Conservation (phyloP, 2,888 invertebrate genomes). For the Eucera pruinosa region DNA sequence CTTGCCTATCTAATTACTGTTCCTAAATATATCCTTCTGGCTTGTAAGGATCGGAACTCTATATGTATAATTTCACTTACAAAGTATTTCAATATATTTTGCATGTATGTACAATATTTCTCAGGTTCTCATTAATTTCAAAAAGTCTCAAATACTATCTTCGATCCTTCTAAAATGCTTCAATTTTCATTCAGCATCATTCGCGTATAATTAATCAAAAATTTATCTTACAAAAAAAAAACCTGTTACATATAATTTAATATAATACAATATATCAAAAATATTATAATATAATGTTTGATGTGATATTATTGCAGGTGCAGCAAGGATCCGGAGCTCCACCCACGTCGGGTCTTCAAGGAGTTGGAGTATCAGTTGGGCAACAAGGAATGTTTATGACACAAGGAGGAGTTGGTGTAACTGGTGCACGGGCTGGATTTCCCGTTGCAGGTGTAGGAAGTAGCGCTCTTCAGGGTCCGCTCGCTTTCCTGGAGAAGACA, state of each 20-base stretch:
- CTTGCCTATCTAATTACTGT: conserved; percentile 70
- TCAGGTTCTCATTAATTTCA: neutral
- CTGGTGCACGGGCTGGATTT: conserved; percentile 88
- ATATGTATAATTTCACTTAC: conserved; percentile 40
- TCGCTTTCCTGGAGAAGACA: conserved; percentile 95
- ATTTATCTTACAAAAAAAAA: neutral
- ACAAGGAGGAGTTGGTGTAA: conserved; percentile 74
- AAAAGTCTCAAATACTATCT: conserved; percentile 13
- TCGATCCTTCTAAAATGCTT: neutral
- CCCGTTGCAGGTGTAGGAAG: conserved; percentile 84
- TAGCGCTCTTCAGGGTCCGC: conserved; percentile 91
- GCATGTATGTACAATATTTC: conserved; percentile 85
- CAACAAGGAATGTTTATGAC: conserved; percentile 82
- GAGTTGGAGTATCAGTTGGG: conserved; percentile 77
- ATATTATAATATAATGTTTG: conserved; percentile 23
- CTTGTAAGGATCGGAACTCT: conserved; percentile 48
- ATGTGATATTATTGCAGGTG: conserved; percentile 76
- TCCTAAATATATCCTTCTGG: conserved; percentile 63
- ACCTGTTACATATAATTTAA: neutral
- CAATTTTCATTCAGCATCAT: conserved; percentile 7
- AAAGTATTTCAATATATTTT: conserved; percentile 79
- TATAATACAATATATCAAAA: neutral
- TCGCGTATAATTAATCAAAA: no score
- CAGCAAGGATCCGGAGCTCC: conserved; percentile 79
- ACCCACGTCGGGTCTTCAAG: conserved; percentile 78